phyloP scores from a whole-genome alignment of 2,113 vertebrate genomes.

The Actenoides lindsayi region DNA sequence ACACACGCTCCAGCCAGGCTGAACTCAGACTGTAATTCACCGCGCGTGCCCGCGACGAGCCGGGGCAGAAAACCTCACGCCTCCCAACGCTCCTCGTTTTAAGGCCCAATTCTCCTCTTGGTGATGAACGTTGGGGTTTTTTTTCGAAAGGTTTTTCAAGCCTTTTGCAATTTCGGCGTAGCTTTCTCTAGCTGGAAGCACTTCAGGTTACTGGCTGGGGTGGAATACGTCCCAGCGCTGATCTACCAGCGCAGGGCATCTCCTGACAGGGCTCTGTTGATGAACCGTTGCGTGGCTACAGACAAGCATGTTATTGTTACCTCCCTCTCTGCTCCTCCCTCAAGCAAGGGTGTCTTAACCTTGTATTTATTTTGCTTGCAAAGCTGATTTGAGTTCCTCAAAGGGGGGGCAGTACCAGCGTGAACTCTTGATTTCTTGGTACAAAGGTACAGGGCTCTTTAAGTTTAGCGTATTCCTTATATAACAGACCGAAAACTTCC shows the following conservation, averaged over 20 bases:
- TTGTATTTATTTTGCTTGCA: background rate
- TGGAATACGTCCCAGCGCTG: background rate
- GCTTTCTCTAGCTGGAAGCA: background rate
- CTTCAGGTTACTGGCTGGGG: background rate
- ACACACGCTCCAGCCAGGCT: slow-evolving; percentile 15
- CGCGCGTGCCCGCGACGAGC: background rate
- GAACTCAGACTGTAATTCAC: slow-evolving; percentile 17
- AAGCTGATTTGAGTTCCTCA: background rate
- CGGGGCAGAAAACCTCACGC: background rate
- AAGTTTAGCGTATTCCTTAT: background rate
- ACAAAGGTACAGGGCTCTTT: background rate
- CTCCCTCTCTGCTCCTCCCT: background rate
- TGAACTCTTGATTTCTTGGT: background rate
- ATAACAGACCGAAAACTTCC: background rate
- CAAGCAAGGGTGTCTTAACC: background rate
- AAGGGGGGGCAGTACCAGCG: background rate
- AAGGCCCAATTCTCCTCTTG: background rate
- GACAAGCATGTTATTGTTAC: background rate
- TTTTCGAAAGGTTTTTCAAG: background rate
- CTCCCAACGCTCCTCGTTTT: background rate
- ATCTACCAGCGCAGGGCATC: background rate
- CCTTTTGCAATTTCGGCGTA: background rate
- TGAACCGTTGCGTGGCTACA: background rate
- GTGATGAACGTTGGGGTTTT: background rate
- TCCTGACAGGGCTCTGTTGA: background rate